Evolutionary conservation across 1,140 invertebrate species (phyloP).

Genomic region (Carposina sasakii): DNA sequence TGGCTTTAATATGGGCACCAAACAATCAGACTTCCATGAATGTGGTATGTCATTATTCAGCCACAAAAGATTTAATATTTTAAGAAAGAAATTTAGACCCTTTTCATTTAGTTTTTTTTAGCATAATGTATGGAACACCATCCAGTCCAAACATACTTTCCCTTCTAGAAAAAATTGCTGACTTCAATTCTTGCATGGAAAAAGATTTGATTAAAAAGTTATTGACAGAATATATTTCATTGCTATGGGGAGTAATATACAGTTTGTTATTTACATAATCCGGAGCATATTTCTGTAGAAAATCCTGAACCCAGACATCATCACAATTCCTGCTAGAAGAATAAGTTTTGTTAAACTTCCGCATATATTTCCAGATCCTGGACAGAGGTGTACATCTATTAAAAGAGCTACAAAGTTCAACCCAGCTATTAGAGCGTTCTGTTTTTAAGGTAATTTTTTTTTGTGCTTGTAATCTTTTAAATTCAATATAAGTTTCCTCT

Average conservation of each 20-base stretch:
- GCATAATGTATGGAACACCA: neutral
- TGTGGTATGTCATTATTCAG: too few relatives aligned
- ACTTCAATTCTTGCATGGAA: neutral
- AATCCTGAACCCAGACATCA: neutral
- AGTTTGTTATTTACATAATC: neutral
- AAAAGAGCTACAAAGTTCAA: neutral
- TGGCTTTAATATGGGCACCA: conserved; percentile 8
- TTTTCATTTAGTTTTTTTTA: neutral
- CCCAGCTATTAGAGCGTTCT: neutral
- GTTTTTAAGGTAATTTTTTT: neutral
- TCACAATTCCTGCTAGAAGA: neutral
- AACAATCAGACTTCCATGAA: conserved; percentile 6
- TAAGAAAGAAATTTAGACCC: neutral
- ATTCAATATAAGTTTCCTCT: neutral
- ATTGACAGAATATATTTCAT: neutral
- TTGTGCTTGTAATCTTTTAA: neutral
- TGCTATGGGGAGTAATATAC: neutral
- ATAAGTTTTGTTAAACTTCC: neutral
- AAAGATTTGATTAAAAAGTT: neutral
- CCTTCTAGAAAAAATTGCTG: neutral
- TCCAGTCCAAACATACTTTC: neutral
- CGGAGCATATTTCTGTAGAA: too few relatives aligned
- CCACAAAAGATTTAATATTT: neutral
- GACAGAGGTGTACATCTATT: neutral
- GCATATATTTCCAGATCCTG: neutral